Base-by-base conservation (phyloP, 1,140 invertebrate species). In the Halictus rubicundus region DNA sequence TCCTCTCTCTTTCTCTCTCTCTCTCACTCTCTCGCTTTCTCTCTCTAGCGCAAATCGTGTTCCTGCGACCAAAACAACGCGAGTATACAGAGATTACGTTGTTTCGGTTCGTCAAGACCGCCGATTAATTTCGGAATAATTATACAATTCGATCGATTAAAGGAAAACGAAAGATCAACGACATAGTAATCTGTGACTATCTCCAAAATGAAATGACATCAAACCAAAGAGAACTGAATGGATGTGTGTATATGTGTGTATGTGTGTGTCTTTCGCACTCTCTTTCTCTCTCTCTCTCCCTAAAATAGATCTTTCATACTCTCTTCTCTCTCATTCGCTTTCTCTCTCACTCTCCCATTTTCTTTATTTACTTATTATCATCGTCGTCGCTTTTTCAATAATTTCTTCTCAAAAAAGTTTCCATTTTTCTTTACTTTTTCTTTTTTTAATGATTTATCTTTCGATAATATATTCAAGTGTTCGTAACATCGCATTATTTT, bases 401-500 rank as follows among this genome's bases (percentile, higher is more conserved):
- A 79, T 84, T 85, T 74, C 7, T 74, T 79, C 61, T 85, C 61
- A 74, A 77, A 85, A 87, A 87, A 78, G 83, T 81, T 59, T 68
- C 64, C 63, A 75, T 75, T 73, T n/a, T 68, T 46, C 25, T 81
- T 57, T 68, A 32, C 59, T 32, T 70, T 59, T 61, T 59, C 21
- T 63, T 57, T 61, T 74, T 69, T 74, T 61, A 69, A 75, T 75
- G 59, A 84, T 76, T 64, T 63, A 81, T 80, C 71, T 80, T 80
- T 83, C 66, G 74, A 83, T 87, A 87, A 87, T 87, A 83, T 84
- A 85, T 87, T 82, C 81, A 87, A 87, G 80, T 86, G 37, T 81
- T 88, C 80, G 68, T 86, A 89, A 87, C 83, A 83, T 91, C 88
- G 87, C 81, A 90, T 87, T 81, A 83, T 76, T 86, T 89, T 83